Conservation (phyloP, 1,140 invertebrate genomes). For the Copidosoma floridanum region DNA sequence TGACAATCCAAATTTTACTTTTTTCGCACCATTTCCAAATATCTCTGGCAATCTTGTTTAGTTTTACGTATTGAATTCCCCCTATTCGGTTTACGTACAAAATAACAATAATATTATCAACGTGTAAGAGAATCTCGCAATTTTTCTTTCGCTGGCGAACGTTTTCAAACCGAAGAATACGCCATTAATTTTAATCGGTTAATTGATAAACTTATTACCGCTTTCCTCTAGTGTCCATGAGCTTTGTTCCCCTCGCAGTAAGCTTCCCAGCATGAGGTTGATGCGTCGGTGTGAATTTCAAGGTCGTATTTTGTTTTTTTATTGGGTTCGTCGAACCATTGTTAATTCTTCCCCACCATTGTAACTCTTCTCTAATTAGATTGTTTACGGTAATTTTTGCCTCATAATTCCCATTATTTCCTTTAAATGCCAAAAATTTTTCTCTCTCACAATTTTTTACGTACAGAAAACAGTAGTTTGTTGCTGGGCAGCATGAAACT, state of each 20-base stretch:
- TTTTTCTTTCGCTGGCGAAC: background rate
- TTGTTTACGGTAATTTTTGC: conserved; percentile 2
- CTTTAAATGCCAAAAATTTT: conserved; percentile 19
- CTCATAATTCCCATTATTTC: conserved; percentile 18
- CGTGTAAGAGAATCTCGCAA: background rate
- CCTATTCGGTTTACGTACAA: conserved; percentile 8
- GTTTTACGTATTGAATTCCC: too few species aligned
- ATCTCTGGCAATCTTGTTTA: too few species aligned
- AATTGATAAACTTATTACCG: conserved; percentile 4
- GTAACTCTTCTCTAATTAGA: background rate
- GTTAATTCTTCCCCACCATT: conserved; percentile 4
- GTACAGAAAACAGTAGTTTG: conserved; percentile 17
- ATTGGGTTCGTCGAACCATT: background rate
- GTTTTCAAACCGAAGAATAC: conserved; percentile 5
- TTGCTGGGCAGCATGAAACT: conserved; percentile 15
- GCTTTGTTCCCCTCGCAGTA: background rate
- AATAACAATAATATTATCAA: conserved; percentile 5
- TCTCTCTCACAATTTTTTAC: conserved; percentile 17
- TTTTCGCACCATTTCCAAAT: too few species aligned
- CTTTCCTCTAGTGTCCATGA: conserved; percentile 15
- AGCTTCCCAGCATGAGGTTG: conserved; percentile 14
- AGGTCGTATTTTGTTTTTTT: background rate
- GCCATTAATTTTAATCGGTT: conserved; percentile 25
- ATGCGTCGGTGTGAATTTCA: conserved; percentile 28
- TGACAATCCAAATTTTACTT: too few species aligned